phyloP scores from a whole-genome alignment of 1,140 invertebrate genomes.

The Trypoxylus dichotomus region DNA sequence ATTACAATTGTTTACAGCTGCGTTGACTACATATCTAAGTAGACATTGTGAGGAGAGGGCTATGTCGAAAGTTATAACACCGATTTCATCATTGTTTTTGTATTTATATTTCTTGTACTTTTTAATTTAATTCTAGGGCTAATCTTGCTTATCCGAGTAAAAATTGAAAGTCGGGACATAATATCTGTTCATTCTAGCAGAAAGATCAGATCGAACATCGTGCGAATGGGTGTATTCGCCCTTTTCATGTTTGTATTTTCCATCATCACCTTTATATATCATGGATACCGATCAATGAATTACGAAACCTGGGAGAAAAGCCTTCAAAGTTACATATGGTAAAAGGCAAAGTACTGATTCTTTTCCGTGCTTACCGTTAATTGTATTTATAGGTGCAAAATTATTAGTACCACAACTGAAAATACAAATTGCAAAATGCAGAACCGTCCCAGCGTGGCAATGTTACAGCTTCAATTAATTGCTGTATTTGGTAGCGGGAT shows the following conservation, averaged over 20 bases:
- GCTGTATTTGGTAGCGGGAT: constrained; percentile 81
- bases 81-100: too few relatives aligned
- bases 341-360: constrained; percentile 48
- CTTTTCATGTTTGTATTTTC: constrained; percentile 73
- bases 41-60: too few relatives aligned
- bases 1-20: too few relatives aligned
- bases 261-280: constrained; percentile 77
- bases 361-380: neutral
- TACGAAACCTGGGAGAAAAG: constrained; percentile 72
- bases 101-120: too few relatives aligned
- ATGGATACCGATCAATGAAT: constrained; percentile 78
- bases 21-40: too few relatives aligned
- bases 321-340: constrained; percentile 80
- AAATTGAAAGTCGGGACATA: constrained; percentile 77
- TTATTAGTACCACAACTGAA: constrained; percentile 59
- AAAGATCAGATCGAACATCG: constrained; percentile 82
- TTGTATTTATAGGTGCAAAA: constrained; percentile 59
- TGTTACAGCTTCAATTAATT: constrained; percentile 79
- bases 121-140: constrained; percentile 59
- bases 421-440: constrained; percentile 64
- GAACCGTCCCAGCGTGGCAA: constrained; percentile 75
- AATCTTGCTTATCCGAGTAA: constrained; percentile 73
- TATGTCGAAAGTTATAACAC: too few relatives aligned
- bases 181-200: constrained; percentile 78
- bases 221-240: constrained; percentile 76